Percentiles rank a stretch among this genome's conserved stretches.
These are phyloP conservation scores for Thaumetopoea pityocampa DNA, from an alignment of 1,140 invertebrate species.

Conservation along the genomic window DNA sequence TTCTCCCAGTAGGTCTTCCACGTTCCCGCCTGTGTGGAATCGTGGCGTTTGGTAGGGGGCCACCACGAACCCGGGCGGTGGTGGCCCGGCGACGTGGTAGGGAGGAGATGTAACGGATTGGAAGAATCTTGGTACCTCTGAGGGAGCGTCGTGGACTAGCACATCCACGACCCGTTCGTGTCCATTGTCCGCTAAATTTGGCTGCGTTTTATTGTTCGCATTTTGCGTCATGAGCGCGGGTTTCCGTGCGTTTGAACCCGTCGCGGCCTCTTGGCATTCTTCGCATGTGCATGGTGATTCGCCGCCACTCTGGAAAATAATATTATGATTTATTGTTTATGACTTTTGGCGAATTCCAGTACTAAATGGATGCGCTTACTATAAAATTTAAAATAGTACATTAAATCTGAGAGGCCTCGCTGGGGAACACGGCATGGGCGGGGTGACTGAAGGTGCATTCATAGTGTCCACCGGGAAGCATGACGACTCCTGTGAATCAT, in stretches of 20 bases:
- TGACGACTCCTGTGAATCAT: too few relatives aligned
- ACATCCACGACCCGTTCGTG: slow-evolving; percentile 59
- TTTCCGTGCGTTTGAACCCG: slow-evolving; percentile 21
- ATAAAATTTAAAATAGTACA: too few relatives aligned
- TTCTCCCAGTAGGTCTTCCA: slow-evolving; percentile 66
- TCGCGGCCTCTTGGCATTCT: slow-evolving; percentile 51
- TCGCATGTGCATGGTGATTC: slow-evolving; percentile 63
- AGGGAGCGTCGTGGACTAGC: slow-evolving; percentile 53
- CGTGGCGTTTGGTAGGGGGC: slow-evolving; percentile 52
- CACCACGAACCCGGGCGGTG: slow-evolving; percentile 59
- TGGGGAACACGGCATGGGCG: too few relatives aligned
- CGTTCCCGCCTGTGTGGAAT: slow-evolving; percentile 67
- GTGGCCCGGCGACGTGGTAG: slow-evolving; percentile 47
- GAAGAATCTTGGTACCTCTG: slow-evolving; percentile 58
- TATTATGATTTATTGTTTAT: neutral
- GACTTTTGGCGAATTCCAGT: too few relatives aligned
- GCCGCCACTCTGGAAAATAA: slow-evolving; percentile 57
- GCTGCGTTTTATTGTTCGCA: slow-evolving; percentile 28
- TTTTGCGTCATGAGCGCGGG: slow-evolving; percentile 27
- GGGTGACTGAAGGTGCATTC: too few relatives aligned
- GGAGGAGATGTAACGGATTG: slow-evolving; percentile 55
- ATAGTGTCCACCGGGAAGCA: too few relatives aligned
- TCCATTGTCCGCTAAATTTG: slow-evolving; percentile 33
- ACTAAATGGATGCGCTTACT: too few relatives aligned
- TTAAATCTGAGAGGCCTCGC: too few relatives aligned